These are phyloP conservation scores for Encarsia formosa DNA, from an alignment of 2,888 invertebrate genomes.

Conservation along the genomic window DNA sequence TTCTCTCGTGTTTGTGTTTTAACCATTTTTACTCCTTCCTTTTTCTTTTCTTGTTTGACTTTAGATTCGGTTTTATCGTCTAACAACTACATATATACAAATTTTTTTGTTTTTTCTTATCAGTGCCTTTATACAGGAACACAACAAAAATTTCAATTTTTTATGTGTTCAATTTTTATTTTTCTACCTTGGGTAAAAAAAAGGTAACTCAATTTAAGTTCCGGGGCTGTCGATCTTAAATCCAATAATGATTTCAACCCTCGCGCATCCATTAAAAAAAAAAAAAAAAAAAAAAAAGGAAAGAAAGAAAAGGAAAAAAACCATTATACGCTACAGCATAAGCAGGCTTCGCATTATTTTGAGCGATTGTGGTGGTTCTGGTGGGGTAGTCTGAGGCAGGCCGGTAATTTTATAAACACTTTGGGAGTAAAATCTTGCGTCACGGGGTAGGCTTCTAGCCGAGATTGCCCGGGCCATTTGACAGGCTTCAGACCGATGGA, in stretches of 20 bases:
- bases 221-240: too few species aligned
- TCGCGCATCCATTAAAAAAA: not conserved
- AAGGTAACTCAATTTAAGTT: too few species aligned
- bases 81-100: not conserved
- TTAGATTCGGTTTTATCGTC: not conserved
- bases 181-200: not conserved
- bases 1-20: not conserved
- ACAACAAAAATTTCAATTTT: too few species aligned
- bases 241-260: too few species aligned
- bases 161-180: not conserved
- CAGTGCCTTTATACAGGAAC: too few species aligned
- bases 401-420: slow-evolving; percentile 52
- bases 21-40: not conserved
- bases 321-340: too few species aligned
- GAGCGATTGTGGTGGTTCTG: too few species aligned
- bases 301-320: not conserved
- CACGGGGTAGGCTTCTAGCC: slow-evolving; percentile 16
- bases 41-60: not conserved
- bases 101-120: not conserved
- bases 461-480: slow-evolving; percentile 18
- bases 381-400: not conserved
- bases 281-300: not conserved
- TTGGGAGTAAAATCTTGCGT: slow-evolving; percentile 50
- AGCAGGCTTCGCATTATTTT: slow-evolving; percentile 21
- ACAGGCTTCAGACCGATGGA: slow-evolving; percentile 19